A percentile compares a stretch with the other conserved stretches of the same genome.
Evolutionary conservation across 2,113 vertebrate genomes (phyloP).

Genomic region (Herpailurus yagouaroundi): DNA sequence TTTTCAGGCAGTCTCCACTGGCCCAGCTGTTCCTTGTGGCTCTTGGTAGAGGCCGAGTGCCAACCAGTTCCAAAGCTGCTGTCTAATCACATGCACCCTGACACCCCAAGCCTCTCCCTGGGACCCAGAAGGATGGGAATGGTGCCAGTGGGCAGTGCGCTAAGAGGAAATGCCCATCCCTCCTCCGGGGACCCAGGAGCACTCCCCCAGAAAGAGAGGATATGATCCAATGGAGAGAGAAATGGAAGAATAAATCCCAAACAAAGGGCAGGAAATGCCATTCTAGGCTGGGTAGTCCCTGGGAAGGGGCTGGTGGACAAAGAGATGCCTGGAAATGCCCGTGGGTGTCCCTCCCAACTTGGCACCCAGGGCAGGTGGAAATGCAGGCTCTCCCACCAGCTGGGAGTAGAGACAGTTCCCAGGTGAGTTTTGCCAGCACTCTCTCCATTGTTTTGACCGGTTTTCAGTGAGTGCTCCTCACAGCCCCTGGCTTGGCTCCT

Average conservation of each 20-base stretch:
- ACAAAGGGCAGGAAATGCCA: conserved; percentile 56
- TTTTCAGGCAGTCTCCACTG: neutral
- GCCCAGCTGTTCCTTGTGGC: neutral
- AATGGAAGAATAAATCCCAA: neutral
- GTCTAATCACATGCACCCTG: neutral
- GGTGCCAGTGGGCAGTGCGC: neutral
- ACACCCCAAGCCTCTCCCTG: neutral
- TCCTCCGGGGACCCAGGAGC: neutral
- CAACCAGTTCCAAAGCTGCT: neutral
- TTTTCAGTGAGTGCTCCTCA: neutral
- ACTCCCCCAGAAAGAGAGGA: conserved; percentile 38
- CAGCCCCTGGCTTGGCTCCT: fast-evolving
- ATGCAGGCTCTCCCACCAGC: neutral
- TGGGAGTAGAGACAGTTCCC: neutral
- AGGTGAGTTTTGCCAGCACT: neutral
- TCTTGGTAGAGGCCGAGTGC: neutral
- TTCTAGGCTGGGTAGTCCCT: neutral
- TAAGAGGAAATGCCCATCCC: neutral
- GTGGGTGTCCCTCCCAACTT: neutral
- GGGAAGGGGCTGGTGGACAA: neutral
- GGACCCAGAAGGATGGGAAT: neutral
- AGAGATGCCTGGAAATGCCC: neutral
- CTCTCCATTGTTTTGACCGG: neutral
- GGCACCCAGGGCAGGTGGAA: neutral
- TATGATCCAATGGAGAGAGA: conserved; percentile 34